Evolutionary conservation across 2,888 invertebrate genomes (phyloP).

Genomic region (Archips crataeganus): DNA sequence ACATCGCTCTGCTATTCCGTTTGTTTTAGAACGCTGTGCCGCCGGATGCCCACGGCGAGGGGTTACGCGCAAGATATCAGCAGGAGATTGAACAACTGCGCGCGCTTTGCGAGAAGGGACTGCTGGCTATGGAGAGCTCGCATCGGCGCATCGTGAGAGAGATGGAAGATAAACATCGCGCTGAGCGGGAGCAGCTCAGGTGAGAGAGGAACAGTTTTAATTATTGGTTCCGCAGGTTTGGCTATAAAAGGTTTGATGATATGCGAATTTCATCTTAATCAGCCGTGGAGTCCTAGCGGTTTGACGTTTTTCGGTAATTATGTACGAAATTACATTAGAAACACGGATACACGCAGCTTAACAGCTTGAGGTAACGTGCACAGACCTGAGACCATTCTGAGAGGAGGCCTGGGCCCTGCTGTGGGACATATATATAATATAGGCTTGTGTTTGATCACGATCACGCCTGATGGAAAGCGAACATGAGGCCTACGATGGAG

Average conservation of each 20-base stretch:
- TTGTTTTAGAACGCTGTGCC: conserved; percentile 83
- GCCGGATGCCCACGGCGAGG: conserved; percentile 87
- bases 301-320: too few relatives aligned
- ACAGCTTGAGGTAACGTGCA: too few relatives aligned
- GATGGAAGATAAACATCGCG: conserved; percentile 94
- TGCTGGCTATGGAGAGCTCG: conserved; percentile 95
- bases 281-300: too few relatives aligned
- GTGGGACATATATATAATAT: too few relatives aligned
- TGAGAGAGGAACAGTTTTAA: conserved; percentile 42
- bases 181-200: conserved; percentile 92
- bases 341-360: too few relatives aligned
- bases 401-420: too few relatives aligned
- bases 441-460: too few relatives aligned
- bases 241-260: neutral
- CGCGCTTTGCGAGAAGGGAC: conserved; percentile 95
- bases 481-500: too few relatives aligned
- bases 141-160: conserved; percentile 94
- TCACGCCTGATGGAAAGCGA: too few relatives aligned
- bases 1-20: neutral
- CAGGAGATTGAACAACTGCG: conserved; percentile 94
- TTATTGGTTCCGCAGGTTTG: neutral
- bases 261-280: neutral
- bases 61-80: conserved; percentile 91
- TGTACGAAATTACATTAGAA: too few relatives aligned
- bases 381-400: too few relatives aligned